A percentile compares a stretch with the other conserved stretches of the same genome.
These are phyloP conservation scores for Amitus sp. DNA, from an alignment of 2,888 invertebrate genomes.

Conservation along the genomic window DNA sequence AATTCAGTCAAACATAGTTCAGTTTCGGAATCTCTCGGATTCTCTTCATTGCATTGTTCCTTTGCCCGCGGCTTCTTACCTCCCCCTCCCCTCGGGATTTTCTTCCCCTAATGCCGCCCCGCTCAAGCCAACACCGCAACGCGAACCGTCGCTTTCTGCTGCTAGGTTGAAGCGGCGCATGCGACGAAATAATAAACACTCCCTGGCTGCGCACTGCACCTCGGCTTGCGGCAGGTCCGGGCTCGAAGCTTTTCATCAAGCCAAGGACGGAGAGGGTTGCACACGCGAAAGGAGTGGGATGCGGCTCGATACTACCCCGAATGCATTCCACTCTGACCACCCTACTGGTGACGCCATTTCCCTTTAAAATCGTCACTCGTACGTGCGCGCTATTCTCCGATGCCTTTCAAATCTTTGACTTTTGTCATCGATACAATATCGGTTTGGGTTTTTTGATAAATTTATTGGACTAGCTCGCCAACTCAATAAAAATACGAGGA, in stretches of 20 bases:
- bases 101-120: conserved; percentile 37
- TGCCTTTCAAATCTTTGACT: no score
- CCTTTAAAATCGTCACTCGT: conserved; percentile 29
- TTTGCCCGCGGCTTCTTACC: conserved; percentile 21
- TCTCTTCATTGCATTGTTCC: conserved; percentile 47
- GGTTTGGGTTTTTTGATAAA: no score
- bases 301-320: conserved; percentile 60
- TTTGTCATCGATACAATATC: not conserved
- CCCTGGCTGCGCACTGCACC: conserved; percentile 61
- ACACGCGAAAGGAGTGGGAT: conserved; percentile 34
- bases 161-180: conserved; percentile 46
- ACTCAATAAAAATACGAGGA: no score
- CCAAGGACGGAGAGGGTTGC: conserved; percentile 34
- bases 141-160: conserved; percentile 20
- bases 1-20: no score
- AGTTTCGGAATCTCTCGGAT: conserved; percentile 46
- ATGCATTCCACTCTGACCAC: conserved; percentile 53
- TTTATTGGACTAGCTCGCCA: no score
- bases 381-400: conserved; percentile 16
- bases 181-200: conserved; percentile 62
- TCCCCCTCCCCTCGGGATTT: conserved; percentile 24
- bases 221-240: conserved; percentile 63
- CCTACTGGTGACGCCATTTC: conserved; percentile 42
- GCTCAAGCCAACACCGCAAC: conserved; percentile 29
- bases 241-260: conserved; percentile 33